phyloP scores from a whole-genome alignment of 2,888 invertebrate genomes.

The Hyalella azteca region DNA sequence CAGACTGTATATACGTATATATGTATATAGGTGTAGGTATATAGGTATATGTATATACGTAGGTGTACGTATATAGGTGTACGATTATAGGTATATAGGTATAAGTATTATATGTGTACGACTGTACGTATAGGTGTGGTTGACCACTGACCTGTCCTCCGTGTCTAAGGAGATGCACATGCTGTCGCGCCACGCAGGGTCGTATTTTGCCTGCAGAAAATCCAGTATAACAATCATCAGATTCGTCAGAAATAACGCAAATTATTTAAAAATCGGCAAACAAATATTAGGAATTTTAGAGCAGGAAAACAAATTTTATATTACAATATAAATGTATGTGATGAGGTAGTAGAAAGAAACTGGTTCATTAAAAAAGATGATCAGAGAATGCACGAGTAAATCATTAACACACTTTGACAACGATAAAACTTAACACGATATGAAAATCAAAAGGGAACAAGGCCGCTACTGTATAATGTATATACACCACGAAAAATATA shows the following conservation, averaged over 20 bases:
- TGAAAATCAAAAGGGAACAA: too few species aligned
- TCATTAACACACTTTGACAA: too few species aligned
- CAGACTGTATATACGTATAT: too few species aligned
- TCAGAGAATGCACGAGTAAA: not conserved
- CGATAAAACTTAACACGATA: too few species aligned
- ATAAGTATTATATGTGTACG: too few species aligned
- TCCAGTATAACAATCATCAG: not conserved
- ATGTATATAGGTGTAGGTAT: too few species aligned
- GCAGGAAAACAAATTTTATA: not conserved
- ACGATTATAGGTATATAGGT: too few species aligned
- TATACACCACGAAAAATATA: too few species aligned
- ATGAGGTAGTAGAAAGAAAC: not conserved
- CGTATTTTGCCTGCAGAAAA: slow-evolving; percentile 1
- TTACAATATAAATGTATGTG: not conserved
- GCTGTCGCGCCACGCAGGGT: slow-evolving; percentile 52
- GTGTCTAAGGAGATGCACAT: slow-evolving; percentile 55
- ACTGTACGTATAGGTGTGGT: too few species aligned
- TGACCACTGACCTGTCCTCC: slow-evolving; percentile 46
- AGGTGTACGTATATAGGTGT: too few species aligned
- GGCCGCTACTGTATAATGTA: too few species aligned
- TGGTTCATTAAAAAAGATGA: not conserved
- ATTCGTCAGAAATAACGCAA: not conserved
- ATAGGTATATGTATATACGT: too few species aligned
- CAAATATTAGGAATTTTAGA: not conserved
- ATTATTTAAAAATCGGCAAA: not conserved